A percentile compares a stretch with the other conserved stretches of the same genome.
These are phyloP conservation scores for Malurus leucopterus DNA, from an alignment of 2,797 vertebrate genomes.

Conservation along the genomic window DNA sequence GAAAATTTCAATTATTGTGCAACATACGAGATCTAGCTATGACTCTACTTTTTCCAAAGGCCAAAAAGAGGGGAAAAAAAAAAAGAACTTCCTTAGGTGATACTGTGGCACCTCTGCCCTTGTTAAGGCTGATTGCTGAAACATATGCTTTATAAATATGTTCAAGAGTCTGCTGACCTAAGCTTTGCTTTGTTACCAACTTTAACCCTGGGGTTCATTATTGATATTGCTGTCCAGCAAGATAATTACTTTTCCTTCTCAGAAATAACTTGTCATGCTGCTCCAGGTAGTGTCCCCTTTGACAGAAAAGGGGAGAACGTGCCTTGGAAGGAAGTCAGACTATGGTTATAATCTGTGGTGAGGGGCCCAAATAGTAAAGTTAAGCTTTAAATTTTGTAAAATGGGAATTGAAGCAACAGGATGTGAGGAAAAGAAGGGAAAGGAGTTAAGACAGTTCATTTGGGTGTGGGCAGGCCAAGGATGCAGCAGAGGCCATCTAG, in stretches of 20 bases:
- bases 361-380: neutral
- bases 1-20: conserved; percentile 34
- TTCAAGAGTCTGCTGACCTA: neutral
- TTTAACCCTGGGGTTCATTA: neutral
- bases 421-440: neutral
- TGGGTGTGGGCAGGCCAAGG: neutral
- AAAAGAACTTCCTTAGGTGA: neutral
- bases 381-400: neutral
- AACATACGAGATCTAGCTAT: neutral
- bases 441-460: neutral
- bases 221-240: neutral
- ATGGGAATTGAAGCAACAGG: neutral
- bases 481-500: neutral
- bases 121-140: neutral
- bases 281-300: neutral
- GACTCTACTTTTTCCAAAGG: neutral
- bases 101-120: neutral
- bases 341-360: neutral
- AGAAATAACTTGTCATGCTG: neutral
- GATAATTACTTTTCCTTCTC: neutral
- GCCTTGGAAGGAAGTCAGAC: neutral
- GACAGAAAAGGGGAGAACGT: neutral
- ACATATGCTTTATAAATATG: neutral
- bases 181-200: neutral
- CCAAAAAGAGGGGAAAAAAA: neutral